Evolutionary conservation across 2,797 vertebrate genomes (phyloP).

Genomic region (Leptatherina wallacei): DNA sequence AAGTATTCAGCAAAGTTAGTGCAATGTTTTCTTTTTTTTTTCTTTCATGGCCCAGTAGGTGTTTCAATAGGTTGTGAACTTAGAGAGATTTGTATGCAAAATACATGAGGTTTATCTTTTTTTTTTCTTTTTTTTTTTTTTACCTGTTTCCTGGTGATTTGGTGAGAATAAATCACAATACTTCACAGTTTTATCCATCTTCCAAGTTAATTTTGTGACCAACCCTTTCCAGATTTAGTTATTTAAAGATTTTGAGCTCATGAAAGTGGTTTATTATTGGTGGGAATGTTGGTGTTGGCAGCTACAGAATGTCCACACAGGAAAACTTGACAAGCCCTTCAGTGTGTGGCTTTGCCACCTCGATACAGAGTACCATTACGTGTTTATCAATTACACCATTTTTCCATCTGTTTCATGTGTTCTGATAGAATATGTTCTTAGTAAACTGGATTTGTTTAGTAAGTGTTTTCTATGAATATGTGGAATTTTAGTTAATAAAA

Average conservation of each 20-base stretch:
- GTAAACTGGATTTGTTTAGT: conserved; percentile 27
- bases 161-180: neutral
- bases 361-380: conserved; percentile 17
- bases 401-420: conserved; percentile 39
- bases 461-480: conserved; percentile 52
- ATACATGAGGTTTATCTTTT: conserved; percentile 14
- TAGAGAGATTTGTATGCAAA: conserved; percentile 35
- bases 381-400: conserved; percentile 1
- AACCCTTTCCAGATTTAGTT: conserved; percentile 32
- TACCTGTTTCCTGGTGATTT: conserved; percentile 8
- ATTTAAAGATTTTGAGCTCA: conserved; percentile 34
- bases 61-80: conserved; percentile 45
- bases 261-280: neutral
- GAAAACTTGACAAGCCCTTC: conserved; percentile 36
- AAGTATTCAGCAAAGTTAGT: conserved; percentile 47
- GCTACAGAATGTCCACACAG: conserved; percentile 37
- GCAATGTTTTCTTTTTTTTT: conserved; percentile 21
- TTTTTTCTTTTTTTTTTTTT: conserved; percentile 7
- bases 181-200: conserved; percentile 42
- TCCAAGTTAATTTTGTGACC: conserved; percentile 34
- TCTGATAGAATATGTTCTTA: conserved; percentile 24
- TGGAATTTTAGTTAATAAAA: conserved; percentile 56
- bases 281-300: conserved; percentile 34
- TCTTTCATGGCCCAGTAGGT: conserved; percentile 35
- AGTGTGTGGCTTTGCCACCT: conserved; percentile 32